These are phyloP conservation scores for Phania funesta DNA, from an alignment of 2,888 invertebrate genomes.

Conservation along the genomic window DNA sequence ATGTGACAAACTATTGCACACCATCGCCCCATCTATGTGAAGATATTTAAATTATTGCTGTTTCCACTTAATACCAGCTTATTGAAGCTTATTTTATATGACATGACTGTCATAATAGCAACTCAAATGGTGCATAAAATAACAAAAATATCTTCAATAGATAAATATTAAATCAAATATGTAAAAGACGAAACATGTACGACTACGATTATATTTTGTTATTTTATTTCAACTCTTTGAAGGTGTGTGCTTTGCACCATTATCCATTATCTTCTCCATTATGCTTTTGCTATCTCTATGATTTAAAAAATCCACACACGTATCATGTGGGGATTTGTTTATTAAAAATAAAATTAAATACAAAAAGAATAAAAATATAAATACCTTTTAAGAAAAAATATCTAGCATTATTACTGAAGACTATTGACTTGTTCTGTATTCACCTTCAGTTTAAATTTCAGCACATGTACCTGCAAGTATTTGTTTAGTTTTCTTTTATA, in stretches of 20 bases:
- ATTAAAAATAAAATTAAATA: conserved; percentile 33
- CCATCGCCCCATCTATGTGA: too few species aligned
- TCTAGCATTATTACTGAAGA: conserved; percentile 14
- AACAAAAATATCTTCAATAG: conserved; percentile 36
- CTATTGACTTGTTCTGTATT: conserved; percentile 10
- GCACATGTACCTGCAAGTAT: conserved; percentile 12
- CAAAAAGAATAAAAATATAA: conserved; percentile 18
- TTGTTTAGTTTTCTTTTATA: conserved; percentile 48
- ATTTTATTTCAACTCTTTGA: not conserved
- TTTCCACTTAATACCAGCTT: conserved; percentile 23
- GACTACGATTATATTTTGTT: not conserved
- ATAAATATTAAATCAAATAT: conserved; percentile 29
- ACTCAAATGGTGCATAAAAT: conserved; percentile 46
- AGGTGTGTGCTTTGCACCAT: too few species aligned
- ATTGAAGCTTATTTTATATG: conserved; percentile 42
- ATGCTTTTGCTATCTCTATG: not conserved
- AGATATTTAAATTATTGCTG: conserved; percentile 1
- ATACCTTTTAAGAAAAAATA: conserved; percentile 32
- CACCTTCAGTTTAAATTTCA: conserved; percentile 43
- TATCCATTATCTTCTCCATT: not conserved
- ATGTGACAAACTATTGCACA: too few species aligned
- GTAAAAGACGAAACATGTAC: not conserved
- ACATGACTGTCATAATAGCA: conserved; percentile 59
- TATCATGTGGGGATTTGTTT: conserved; percentile 48
- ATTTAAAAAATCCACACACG: conserved; percentile 40